Base-by-base conservation (phyloP, 2,113 vertebrate species). In the Myodes glareolus region DNA sequence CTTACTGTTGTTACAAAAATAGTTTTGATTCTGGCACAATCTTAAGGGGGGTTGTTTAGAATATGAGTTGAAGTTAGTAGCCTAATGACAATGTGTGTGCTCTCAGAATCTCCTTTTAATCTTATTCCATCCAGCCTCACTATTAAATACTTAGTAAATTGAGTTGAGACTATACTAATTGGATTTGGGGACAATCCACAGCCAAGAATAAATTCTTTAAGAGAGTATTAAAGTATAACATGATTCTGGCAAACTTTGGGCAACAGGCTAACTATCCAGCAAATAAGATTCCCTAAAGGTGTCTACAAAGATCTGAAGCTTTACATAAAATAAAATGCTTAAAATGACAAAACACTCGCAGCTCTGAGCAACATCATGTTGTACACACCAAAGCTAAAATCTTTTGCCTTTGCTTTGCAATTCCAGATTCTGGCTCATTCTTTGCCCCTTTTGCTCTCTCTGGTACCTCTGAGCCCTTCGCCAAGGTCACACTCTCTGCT, bases 151-250 rank as follows among this genome's bases (percentile, higher is more conserved):
- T 95, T 86, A 72, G 61, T 86, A 96, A 97, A 97, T 94, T 78
- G 95, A 97, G 67, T 92, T 97, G 94, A 94, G 45, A 95, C 47
- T 86, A 80, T 94, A 72, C 77, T 98, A 97, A 97, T 97, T 98
- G 94, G 67, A 97, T 98, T 91, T 97, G 72, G 45, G 47, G 81
- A 80, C 81, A 82, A 96, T 94, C 72, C 95, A 87, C n/a, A 94
- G 95, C 47, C 94, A 95, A 94, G 85, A 95, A 95, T 91, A 97
- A 95, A 94, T 96, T 67, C 86, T 94, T 97, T 92, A 92, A 70
- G 67, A 91, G 85, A 96, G 77, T 73, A 96, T 95, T 96, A 87
- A 94, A 92, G 81, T 92, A 91, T 94, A 97, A 92, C 36, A 94
- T 72, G 85, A 91, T 97, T 96, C 88, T 97, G 91, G 93, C 86